phyloP scores from a whole-genome alignment of 1,140 invertebrate species.

The Eupristina koningsbergeri region DNA sequence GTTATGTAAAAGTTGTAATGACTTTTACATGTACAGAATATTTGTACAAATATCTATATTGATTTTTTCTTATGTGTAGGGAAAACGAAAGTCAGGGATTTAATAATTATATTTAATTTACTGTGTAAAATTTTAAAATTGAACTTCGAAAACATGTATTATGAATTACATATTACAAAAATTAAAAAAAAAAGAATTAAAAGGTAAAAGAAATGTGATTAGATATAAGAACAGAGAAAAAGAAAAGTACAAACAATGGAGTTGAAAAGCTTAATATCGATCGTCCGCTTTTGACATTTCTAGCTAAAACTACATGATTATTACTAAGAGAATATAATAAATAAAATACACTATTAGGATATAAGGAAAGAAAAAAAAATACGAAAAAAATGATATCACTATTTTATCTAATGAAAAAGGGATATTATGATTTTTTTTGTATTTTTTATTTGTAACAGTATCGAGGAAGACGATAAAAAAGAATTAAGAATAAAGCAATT shows the following conservation, averaged over 20 bases:
- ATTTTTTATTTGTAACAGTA: not conserved
- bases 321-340: not conserved
- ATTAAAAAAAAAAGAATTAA: not conserved
- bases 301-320: not conserved
- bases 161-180: not conserved
- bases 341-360: not conserved
- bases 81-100: not conserved
- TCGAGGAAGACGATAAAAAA: not conserved
- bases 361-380: not conserved
- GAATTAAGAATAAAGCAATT: too few species aligned
- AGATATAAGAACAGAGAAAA: not conserved
- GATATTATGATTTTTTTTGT: not conserved
- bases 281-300: not conserved
- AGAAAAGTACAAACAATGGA: not conserved
- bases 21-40: not conserved
- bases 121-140: too few species aligned
- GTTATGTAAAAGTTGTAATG: not conserved
- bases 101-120: conserved; percentile 2
- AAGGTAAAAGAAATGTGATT: not conserved
- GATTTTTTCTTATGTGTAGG: too few species aligned
- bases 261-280: conserved; percentile 36
- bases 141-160: not conserved
- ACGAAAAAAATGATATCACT: not conserved
- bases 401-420: not conserved
- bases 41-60: not conserved